Base-by-base conservation (phyloP, 2,888 invertebrate species). In the Blastobasis lacticolella region DNA sequence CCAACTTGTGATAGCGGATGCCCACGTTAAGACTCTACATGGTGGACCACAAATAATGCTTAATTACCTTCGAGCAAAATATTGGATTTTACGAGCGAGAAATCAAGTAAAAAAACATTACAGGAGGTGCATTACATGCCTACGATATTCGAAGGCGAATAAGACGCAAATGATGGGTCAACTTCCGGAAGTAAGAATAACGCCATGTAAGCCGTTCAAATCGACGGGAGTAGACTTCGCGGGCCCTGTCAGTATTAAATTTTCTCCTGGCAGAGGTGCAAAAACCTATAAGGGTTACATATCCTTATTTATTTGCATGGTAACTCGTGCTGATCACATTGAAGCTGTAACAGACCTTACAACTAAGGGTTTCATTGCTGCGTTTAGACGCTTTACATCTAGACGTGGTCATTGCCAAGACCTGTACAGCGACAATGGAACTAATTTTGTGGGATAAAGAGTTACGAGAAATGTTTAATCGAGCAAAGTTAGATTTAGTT, bases 141-240 rank as follows among this genome's bases (percentile, higher is more conserved):
- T 41, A 5, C 7, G 5, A 6, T 4, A 48, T 23, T n/a, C 4
- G 6, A 9, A 41, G 0, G 5, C 6, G 10, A 6, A 6, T 4
- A 41, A 4, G 4, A 10, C 10, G 23, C 57, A 57, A 49, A 10
- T 50, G 4, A 57, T 57, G 55, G 51, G 57, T 10, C 50, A 51
- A 9, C 10, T 56, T 10, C 57, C 57, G 1, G 37, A 46, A 10
- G 23, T 10, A 5, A 48, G 55, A 49, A 54, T 54, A 1, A 57
- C 45, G 42, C 46, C 36, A 10, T 37, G 49, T 8, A n/a, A 51
- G 47, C 44, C 56, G 5, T 56, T 56, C 38, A n/a, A 46, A 8
- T 47, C 50, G 10, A 54, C 49, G 37, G 56, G 56, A 23, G 56
- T 54, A 6, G 56, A 54, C 45, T 54, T 49, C 42, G 56, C 56